Evolutionary conservation across 2,888 invertebrate species (phyloP), one percentile per base, ranked within the genome.

Genomic region (Iselma pallidipennis): DNA sequence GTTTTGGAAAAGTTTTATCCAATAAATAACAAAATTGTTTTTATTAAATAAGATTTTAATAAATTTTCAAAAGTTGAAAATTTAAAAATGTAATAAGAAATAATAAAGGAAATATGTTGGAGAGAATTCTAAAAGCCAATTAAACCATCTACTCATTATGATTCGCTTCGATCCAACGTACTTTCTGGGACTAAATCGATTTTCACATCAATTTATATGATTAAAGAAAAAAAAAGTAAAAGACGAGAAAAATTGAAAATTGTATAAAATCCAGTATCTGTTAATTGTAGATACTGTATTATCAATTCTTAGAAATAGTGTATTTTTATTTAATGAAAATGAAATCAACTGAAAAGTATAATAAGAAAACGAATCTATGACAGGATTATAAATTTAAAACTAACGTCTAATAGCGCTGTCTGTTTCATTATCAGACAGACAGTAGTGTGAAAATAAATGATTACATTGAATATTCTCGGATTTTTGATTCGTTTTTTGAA

Each of bases 381-480:
- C 4, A 33, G n/a, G 31, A 33, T 33, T 33, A 53, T 58, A 53
- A 53, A 53, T 58, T 58, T 9, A 25, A 28, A 49, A 28, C 23
- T 25, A 28, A 21, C 51, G 19, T 16, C 1, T 19, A 25, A 19
- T 14, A 48, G 28, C n/a, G n/a, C 9, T n/a, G 42, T 28, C 16
- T 48, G 51, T 29, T 55, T 37, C 25, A 55, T 26, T 55, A 42
- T 42, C 49, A 23, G 31, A 49, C 14, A 56, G 19, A 48, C 26
- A 21, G 37, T 49, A 7, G n/a, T n/a, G n/a, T 53, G 45, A 28
- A 48, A 58, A 53, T 12, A 53, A 58, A 21, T 23, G 56, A 49
- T 14, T 33, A 33, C 25, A 49, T 61, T 37, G 33, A 50, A 57
- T 54, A 57, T 57, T 55, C 28, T 21, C 54, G 45, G 57, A 56